These are phyloP conservation scores for Silvanus unidentatus DNA, from an alignment of 2,888 invertebrate genomes.

Conservation along the genomic window DNA sequence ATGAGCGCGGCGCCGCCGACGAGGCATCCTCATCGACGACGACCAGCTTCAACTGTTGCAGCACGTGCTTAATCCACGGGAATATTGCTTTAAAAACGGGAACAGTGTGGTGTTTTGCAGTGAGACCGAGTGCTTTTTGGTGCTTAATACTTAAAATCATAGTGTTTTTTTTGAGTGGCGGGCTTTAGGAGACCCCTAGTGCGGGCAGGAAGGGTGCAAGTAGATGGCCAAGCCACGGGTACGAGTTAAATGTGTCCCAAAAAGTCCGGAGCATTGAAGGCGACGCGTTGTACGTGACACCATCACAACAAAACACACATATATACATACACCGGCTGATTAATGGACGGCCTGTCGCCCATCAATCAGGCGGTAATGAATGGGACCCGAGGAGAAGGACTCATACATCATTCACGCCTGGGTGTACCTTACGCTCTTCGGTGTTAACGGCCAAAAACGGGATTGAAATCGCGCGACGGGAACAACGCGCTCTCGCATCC, in stretches of 20 bases:
- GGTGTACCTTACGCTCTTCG: slow-evolving; percentile 18
- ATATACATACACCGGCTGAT: slow-evolving; percentile 15
- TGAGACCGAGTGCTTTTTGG: slow-evolving; percentile 22
- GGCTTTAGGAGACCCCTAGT: slow-evolving; percentile 42
- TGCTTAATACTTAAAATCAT: slow-evolving; percentile 8
- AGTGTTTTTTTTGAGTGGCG: slow-evolving; percentile 26
- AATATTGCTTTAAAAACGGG: slow-evolving; percentile 1
- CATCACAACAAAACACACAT: slow-evolving; percentile 1
- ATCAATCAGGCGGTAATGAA: slow-evolving; percentile 33
- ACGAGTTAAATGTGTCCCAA: no score
- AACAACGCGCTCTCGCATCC: slow-evolving; percentile 1
- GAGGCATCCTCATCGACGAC: slow-evolving; percentile 23
- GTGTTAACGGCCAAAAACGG: neutral
- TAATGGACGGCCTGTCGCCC: slow-evolving; percentile 24
- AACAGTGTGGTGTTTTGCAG: slow-evolving; percentile 31
- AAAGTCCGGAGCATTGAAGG: no score
- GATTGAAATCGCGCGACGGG: slow-evolving; percentile 6
- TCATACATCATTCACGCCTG: slow-evolving; percentile 32
- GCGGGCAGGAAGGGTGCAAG: slow-evolving; percentile 58
- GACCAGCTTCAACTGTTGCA: slow-evolving; percentile 18
- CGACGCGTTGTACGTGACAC: slow-evolving; percentile 24
- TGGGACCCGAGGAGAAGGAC: slow-evolving; percentile 22
- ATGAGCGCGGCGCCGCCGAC: slow-evolving; percentile 26
- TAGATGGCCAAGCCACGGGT: slow-evolving; percentile 89
- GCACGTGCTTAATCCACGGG: slow-evolving; percentile 20